Percentiles rank a stretch among this genome's conserved stretches.
phyloP scores from a whole-genome alignment of 2,113 vertebrate species.

The Datnioides undecimradiatus region DNA sequence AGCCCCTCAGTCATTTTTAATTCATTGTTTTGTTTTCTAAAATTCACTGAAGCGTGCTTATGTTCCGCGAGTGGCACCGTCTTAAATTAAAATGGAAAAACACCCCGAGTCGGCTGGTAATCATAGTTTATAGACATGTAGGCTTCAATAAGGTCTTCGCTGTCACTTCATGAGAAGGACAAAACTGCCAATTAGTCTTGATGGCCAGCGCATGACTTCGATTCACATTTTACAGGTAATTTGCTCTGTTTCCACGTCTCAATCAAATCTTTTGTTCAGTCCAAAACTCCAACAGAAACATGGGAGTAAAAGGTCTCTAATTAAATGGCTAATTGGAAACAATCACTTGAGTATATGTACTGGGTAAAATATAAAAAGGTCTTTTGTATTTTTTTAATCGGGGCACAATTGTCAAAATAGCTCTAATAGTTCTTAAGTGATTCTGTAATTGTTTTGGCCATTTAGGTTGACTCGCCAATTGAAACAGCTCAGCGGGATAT shows the following conservation, averaged over 20 bases:
- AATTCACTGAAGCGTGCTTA: background rate
- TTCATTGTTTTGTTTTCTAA: background rate
- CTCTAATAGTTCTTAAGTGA: constrained; percentile 17
- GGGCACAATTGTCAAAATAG: constrained; percentile 30
- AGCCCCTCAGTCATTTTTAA: background rate
- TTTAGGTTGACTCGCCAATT: constrained; percentile 7
- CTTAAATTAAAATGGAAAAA: constrained; percentile 9
- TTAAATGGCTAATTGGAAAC: constrained; percentile 13
- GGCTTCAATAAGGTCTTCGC: background rate
- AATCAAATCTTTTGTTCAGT: background rate
- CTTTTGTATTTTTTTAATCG: constrained; percentile 31
- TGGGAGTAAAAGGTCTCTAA: background rate
- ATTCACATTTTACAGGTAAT: constrained; percentile 5
- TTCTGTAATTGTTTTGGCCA: constrained; percentile 20
- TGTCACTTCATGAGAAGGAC: background rate
- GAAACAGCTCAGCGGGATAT: constrained; percentile 23
- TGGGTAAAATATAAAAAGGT: constrained; percentile 14
- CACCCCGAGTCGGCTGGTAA: background rate
- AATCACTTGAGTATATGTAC: background rate
- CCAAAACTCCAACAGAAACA: background rate
- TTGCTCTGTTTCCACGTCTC: background rate
- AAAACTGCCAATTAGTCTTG: background rate
- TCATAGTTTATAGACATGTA: background rate
- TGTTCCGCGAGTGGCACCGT: background rate
- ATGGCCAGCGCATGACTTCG: background rate